Conservation (phyloP, 2,113 vertebrate genomes). For the Percina caprodes region DNA sequence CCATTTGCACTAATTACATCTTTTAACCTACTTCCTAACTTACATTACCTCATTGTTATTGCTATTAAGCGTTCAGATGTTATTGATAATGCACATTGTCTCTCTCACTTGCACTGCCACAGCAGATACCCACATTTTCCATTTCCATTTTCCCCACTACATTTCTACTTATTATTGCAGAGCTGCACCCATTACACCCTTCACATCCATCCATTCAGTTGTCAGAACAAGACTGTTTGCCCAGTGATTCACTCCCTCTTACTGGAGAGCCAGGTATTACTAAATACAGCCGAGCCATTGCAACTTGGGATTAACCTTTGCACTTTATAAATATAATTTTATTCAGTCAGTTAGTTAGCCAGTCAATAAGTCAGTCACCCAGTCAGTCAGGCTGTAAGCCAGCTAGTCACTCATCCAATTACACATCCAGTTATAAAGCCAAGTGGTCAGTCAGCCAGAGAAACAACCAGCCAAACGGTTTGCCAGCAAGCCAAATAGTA, state of each 20-base stretch:
- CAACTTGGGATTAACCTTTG: conserved; percentile 29
- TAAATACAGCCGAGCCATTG: conserved; percentile 13
- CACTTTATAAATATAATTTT: conserved; percentile 44
- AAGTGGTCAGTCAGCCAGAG: conserved; percentile 32
- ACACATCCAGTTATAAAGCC: conserved; percentile 30
- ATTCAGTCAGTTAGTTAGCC: conserved; percentile 16
- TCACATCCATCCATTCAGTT: conserved; percentile 55
- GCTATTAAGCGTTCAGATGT: conserved; percentile 51
- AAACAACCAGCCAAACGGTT: conserved; percentile 37
- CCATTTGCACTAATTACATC: conserved; percentile 66
- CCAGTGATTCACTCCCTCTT: conserved; percentile 33
- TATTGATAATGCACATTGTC: conserved; percentile 67
- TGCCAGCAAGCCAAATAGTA: conserved; percentile 47
- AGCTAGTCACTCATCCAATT: conserved; percentile 41
- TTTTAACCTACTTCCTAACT: conserved; percentile 59
- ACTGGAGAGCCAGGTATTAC: conserved; percentile 33
- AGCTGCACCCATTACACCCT: conserved; percentile 57
- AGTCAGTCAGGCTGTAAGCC: conserved; percentile 28
- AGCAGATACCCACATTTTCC: conserved; percentile 70
- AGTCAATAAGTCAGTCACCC: conserved; percentile 24
- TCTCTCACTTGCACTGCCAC: conserved; percentile 45
- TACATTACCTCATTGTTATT: conserved; percentile 64
- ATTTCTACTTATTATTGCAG: conserved; percentile 60
- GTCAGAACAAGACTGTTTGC: conserved; percentile 39
- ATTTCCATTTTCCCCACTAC: conserved; percentile 60